phyloP scores from a whole-genome alignment of 2,888 invertebrate genomes.

The Meteorus colon region DNA sequence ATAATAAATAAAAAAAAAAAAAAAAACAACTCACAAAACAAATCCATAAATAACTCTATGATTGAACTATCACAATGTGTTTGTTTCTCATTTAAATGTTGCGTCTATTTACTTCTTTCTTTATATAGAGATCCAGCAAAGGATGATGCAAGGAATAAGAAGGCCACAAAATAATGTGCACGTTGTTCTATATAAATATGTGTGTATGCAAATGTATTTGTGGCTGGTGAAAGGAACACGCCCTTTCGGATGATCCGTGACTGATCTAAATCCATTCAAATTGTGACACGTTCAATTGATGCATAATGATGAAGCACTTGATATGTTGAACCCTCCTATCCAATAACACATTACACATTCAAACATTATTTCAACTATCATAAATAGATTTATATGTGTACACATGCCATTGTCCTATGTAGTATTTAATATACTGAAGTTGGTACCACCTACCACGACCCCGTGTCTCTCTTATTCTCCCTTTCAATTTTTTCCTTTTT shows the following conservation, averaged over 20 bases:
- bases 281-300: slow-evolving; percentile 39
- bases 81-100: slow-evolving; percentile 7
- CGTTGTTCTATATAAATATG: slow-evolving; percentile 4
- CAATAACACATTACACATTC: slow-evolving; percentile 8
- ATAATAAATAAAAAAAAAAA: too few species aligned
- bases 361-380: too few species aligned
- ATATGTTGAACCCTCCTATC: slow-evolving; percentile 5
- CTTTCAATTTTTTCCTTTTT: slow-evolving; percentile 4
- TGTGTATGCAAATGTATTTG: not conserved
- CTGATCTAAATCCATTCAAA: slow-evolving; percentile 56
- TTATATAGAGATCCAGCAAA: not conserved
- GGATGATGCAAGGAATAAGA: slow-evolving; percentile 16
- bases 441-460: slow-evolving; percentile 32
- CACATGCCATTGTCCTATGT: not conserved
- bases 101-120: not conserved
- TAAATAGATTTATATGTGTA: too few species aligned
- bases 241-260: slow-evolving; percentile 64
- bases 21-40: too few species aligned
- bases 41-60: too few species aligned
- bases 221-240: slow-evolving; percentile 68
- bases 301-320: slow-evolving; percentile 17
- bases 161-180: slow-evolving; percentile 1
- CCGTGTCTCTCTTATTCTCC: slow-evolving; percentile 32
- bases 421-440: not conserved
- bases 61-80: too few species aligned